Percentiles rank a stretch among this genome's conserved stretches.
Conservation (phyloP, 1,140 invertebrate species). For the Lethocerus indicus region DNA sequence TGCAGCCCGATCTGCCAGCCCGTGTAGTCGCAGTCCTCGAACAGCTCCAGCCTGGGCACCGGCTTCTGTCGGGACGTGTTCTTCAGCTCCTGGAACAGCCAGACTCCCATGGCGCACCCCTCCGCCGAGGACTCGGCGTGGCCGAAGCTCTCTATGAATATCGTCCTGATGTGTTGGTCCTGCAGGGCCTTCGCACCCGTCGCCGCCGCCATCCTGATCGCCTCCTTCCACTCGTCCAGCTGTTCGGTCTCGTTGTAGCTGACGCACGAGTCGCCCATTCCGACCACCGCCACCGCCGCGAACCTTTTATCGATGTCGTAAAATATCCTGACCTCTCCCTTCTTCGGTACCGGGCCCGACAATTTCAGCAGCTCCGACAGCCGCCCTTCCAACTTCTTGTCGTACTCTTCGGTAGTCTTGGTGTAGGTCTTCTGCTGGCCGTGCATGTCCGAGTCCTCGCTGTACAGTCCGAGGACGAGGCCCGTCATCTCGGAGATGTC, state of each 20-base stretch:
- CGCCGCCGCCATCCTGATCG: conserved; percentile 28
- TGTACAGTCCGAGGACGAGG: conserved; percentile 9
- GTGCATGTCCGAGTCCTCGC: neutral
- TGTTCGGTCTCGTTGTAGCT: conserved; percentile 27
- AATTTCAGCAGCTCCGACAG: conserved; percentile 1
- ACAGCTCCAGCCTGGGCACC: conserved; percentile 16
- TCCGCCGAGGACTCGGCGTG: conserved; percentile 34
- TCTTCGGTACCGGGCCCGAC: conserved; percentile 24
- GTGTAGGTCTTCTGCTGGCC: conserved; percentile 3
- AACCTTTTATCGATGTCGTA: conserved; percentile 26
- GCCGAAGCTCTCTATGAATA: conserved; percentile 32
- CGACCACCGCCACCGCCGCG: conserved; percentile 26
- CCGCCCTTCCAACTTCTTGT: neutral
- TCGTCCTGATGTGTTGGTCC: conserved; percentile 23
- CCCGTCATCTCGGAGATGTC: conserved; percentile 2
- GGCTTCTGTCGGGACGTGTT: conserved; percentile 21
- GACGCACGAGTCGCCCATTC: conserved; percentile 27
- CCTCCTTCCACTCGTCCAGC: conserved; percentile 29
- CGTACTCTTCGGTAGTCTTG: conserved; percentile 2
- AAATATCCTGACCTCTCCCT: conserved; percentile 26
- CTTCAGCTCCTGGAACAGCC: conserved; percentile 34
- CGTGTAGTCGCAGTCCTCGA: conserved; percentile 24
- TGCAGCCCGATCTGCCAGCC: conserved; percentile 36
- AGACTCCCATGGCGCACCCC: conserved; percentile 27
- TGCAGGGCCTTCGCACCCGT: conserved; percentile 25